Evolutionary conservation across 2,888 invertebrate genomes (phyloP).

Genomic region (Linnaemya vulpina): DNA sequence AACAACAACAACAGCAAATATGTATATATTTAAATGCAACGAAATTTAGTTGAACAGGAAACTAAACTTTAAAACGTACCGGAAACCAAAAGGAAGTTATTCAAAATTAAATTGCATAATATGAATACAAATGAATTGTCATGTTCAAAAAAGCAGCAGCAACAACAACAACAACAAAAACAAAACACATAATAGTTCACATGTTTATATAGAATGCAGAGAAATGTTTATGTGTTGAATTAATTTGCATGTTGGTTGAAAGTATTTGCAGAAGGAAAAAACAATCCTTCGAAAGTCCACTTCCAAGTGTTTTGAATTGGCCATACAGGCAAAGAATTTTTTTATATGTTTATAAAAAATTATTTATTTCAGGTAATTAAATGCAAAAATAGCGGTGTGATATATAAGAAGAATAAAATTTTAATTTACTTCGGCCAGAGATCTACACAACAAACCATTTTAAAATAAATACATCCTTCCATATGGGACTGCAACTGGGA

Average conservation of each 20-base stretch:
- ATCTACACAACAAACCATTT: too few species aligned
- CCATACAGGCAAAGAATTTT: not conserved
- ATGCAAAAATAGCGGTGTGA: not conserved
- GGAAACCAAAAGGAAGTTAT: constrained; percentile 68
- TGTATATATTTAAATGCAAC: constrained; percentile 45
- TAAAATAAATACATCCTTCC: too few species aligned
- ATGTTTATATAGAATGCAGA: constrained; percentile 3
- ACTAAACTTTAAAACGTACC: constrained; percentile 68
- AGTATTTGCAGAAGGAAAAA: constrained; percentile 15
- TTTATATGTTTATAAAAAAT: not conserved
- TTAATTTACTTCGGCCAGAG: too few species aligned
- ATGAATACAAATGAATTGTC: constrained; percentile 71
- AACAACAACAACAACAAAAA: too few species aligned
- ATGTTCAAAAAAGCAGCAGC: constrained; percentile 33
- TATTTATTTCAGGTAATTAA: not conserved
- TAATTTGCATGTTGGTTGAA: constrained; percentile 16
- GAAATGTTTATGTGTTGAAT: constrained; percentile 25
- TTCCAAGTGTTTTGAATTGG: constrained; percentile 17
- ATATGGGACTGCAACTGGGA: too few species aligned
- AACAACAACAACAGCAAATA: not conserved
- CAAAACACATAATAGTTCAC: constrained; percentile 5
- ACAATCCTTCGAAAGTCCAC: constrained; percentile 1
- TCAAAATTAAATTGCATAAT: constrained; percentile 70
- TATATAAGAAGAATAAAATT: too few species aligned
- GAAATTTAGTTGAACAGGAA: constrained; percentile 61